A percentile compares a stretch with the other conserved stretches of the same genome.
These are phyloP conservation scores for Lycaon pictus DNA, from an alignment of 2,113 vertebrate species.

Conservation along the genomic window DNA sequence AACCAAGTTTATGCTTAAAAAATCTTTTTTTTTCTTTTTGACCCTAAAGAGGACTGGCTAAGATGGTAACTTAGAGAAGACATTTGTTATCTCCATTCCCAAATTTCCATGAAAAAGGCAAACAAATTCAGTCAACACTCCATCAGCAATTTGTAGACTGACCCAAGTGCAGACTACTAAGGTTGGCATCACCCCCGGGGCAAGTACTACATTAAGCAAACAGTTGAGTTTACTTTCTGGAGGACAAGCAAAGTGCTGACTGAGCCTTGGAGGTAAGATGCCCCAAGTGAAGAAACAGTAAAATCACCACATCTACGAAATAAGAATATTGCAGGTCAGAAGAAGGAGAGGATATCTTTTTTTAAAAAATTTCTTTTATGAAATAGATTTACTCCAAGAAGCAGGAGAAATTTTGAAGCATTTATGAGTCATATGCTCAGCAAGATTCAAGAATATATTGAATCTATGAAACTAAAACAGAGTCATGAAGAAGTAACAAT, in stretches of 20 bases:
- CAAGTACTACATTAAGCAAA: not conserved
- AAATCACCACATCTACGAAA: not conserved
- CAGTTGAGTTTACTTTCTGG: not conserved
- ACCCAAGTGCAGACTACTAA: not conserved
- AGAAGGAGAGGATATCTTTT: not conserved
- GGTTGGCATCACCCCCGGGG: not conserved
- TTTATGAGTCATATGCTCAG: not conserved
- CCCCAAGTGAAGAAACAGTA: not conserved
- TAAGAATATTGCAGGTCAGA: not conserved
- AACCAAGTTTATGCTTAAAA: not conserved
- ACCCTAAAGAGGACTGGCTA: not conserved
- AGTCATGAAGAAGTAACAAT: not conserved
- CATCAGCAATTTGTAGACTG: not conserved
- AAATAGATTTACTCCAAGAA: not conserved
- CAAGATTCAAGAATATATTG: constrained; percentile 39
- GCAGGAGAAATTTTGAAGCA: constrained; percentile 20
- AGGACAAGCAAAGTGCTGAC: not conserved
- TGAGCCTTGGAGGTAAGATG: not conserved
- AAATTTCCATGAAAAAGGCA: constrained; percentile 43
- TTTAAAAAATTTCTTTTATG: not conserved
- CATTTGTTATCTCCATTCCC: not conserved
- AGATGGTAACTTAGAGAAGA: not conserved
- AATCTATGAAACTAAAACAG: constrained; percentile 1
- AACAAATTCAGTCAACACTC: not conserved
- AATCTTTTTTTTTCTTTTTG: not conserved